These are phyloP conservation scores for Busseola fusca DNA, from an alignment of 2,888 invertebrate genomes.

Conservation along the genomic window DNA sequence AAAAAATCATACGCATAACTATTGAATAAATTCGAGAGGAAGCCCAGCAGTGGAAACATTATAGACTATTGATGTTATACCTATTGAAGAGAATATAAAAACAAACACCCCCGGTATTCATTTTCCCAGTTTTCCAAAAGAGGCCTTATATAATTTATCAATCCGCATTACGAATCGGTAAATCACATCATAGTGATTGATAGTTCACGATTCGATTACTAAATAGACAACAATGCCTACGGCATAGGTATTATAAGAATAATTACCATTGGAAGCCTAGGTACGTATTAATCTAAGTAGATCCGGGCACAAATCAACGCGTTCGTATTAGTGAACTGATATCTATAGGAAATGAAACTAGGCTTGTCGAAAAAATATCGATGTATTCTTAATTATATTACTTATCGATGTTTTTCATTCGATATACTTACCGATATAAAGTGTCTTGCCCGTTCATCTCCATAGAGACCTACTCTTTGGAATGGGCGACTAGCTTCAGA, in stretches of 20 bases:
- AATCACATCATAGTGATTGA: constrained; percentile 48
- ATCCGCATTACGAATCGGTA: constrained; percentile 40
- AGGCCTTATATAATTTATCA: constrained; percentile 10
- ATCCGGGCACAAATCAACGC: constrained; percentile 61
- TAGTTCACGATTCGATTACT: constrained; percentile 39
- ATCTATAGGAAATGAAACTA: constrained; percentile 62
- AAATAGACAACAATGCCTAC: constrained; percentile 34
- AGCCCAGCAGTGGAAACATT: not conserved
- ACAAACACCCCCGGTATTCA: not conserved
- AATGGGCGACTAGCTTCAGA: too few species aligned
- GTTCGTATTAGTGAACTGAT: constrained; percentile 44
- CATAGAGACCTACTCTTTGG: too few species aligned
- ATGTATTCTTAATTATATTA: not conserved
- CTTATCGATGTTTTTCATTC: not conserved
- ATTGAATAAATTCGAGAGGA: not conserved
- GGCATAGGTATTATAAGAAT: constrained; percentile 20
- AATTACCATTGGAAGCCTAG: constrained; percentile 52
- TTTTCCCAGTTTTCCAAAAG: not conserved
- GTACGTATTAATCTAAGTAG: constrained; percentile 53
- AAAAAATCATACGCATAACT: not conserved
- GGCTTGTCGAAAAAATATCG: not conserved
- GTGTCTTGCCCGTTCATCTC: too few species aligned
- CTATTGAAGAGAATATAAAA: too few species aligned
- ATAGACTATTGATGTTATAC: not conserved
- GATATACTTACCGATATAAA: not conserved